Evolutionary conservation across 2,113 vertebrate genomes (phyloP).

Genomic region (Poeciliopsis occidentalis): DNA sequence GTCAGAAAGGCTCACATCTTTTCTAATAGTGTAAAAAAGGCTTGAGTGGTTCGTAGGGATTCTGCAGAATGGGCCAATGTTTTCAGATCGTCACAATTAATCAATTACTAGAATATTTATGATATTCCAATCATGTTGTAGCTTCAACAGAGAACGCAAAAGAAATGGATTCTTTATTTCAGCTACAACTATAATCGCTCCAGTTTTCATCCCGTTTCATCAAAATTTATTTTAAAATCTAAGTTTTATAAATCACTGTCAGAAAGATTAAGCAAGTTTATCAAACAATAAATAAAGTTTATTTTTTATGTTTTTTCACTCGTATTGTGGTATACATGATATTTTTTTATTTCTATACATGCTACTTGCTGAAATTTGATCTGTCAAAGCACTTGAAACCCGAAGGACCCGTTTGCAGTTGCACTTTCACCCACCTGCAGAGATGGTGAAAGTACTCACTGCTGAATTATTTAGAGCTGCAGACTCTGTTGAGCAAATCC

Average conservation of each 20-base stretch:
- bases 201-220: too few relatives aligned
- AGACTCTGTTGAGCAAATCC: background rate
- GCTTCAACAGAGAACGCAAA: too few relatives aligned
- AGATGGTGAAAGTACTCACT: conserved; percentile 16
- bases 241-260: too few relatives aligned
- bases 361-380: background rate
- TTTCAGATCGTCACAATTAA: too few relatives aligned
- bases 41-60: too few relatives aligned
- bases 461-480: conserved; percentile 51
- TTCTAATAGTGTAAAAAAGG: too few relatives aligned
- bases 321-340: background rate
- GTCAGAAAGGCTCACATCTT: too few relatives aligned
- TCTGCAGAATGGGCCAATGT: too few relatives aligned
- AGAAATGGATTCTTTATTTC: background rate
- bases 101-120: too few relatives aligned
- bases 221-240: too few relatives aligned
- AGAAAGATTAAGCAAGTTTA: background rate
- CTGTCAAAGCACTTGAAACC: background rate
- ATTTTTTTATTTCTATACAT: background rate
- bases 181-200: background rate
- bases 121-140: too few relatives aligned
- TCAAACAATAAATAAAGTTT: too few relatives aligned
- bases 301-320: background rate
- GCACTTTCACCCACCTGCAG: conserved; percentile 2
- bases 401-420: background rate